Evolutionary conservation across 2,113 vertebrate genomes (phyloP), one percentile per base, ranked within the genome.

Genomic region (Oncorhynchus clarkii): DNA sequence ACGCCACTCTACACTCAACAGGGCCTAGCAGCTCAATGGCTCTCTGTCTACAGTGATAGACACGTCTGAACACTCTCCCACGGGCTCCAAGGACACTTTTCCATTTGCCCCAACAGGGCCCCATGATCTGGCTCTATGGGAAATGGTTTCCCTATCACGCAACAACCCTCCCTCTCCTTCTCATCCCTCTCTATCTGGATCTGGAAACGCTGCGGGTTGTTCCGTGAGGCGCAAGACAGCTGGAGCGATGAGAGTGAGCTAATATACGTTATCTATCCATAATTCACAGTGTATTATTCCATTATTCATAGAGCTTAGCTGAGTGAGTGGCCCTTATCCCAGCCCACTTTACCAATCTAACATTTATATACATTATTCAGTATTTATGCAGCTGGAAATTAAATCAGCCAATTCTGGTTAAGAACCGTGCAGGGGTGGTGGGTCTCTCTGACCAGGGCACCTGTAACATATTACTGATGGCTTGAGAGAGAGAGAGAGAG

Each of bases 261-360:
- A 88, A 89, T 89, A 85, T 88, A 78, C 81, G 64, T 5, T 87
- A 85, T 88, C 85, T 81, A 27, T 83, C 73, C 79, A 82, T 87
- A 87, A 90, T 89, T 79, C 89, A 80, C 84, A 80, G 62, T 31
- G 74, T 83, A 88, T 86, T 78, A 79, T 45, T 1, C 71, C 82
- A 81, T 86, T 89, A 84, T 87, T 88, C 80, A 86, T 79, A 34
- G 39, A 82, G 78, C 80, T 85, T 86, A 85, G 70, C 75, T 67
- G 45, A 24, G 69, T 68, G 78, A 86, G 85, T 85, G 67, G 26
- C 16, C 73, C 74, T 80, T 84, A 86, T 83, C 80, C 65, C 1
- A 57, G 62, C 73, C 85, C 68, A 68, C 70, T 83, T 83, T 83
- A 79, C 72, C 54, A 76, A 62, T 73, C 80, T 79, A 67, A 80